Conservation (phyloP, 2,113 vertebrate genomes). For the Microtus richardsoni region DNA sequence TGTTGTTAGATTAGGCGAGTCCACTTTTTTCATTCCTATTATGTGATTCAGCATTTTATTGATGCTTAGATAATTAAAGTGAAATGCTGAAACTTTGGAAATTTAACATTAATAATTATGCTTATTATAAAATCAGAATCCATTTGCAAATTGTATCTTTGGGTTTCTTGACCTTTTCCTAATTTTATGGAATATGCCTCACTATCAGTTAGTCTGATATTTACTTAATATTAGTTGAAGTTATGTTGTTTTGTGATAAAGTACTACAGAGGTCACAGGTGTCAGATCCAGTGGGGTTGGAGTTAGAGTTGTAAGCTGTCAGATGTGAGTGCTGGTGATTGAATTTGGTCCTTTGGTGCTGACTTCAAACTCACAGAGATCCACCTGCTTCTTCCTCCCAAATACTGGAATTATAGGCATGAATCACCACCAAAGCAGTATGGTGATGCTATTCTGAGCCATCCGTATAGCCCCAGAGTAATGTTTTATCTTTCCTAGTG, state of each 20-base stretch:
- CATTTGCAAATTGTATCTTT: constrained; percentile 6
- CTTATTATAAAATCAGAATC: constrained; percentile 3
- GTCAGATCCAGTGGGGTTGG: background rate
- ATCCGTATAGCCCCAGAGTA: background rate
- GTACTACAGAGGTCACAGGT: background rate
- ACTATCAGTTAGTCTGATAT: constrained; percentile 17
- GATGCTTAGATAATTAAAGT: constrained; percentile 36
- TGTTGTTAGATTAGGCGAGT: constrained; percentile 51
- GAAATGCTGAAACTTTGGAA: constrained; percentile 32
- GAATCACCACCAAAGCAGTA: background rate
- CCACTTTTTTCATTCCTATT: background rate
- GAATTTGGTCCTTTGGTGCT: background rate
- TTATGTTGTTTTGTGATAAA: constrained; percentile 5
- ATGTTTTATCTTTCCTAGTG: background rate
- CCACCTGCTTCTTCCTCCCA: background rate
- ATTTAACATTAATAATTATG: background rate
- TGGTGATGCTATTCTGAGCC: background rate
- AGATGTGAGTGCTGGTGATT: background rate
- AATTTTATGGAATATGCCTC: constrained; percentile 38
- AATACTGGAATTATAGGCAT: background rate
- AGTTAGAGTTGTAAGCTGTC: background rate
- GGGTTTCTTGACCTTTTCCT: constrained; percentile 24
- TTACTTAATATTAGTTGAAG: constrained; percentile 10
- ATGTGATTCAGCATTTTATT: constrained; percentile 30
- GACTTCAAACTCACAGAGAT: background rate